A percentile compares a stretch with the other conserved stretches of the same genome.
phyloP scores from a whole-genome alignment of 1,140 invertebrate genomes.

The Drosophila novamexicana region DNA sequence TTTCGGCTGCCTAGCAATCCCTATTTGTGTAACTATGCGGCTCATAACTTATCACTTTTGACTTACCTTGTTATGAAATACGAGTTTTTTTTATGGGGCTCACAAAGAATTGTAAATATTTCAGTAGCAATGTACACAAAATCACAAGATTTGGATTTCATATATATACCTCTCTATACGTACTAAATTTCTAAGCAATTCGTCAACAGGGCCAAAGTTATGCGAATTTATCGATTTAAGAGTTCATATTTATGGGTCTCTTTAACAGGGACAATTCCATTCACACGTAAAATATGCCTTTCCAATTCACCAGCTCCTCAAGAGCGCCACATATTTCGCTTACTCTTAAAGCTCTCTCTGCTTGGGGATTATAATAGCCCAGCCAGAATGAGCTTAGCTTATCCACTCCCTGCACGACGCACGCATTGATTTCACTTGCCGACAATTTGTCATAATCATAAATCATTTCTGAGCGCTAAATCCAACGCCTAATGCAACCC shows the following conservation, averaged over 20 bases:
- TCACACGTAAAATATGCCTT: background rate
- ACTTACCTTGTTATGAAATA: no score
- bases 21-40: no score
- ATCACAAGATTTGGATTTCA: no score
- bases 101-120: no score
- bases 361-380: background rate
- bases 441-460: slow-evolving; percentile 82
- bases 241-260: background rate
- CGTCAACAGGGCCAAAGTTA: no score
- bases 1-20: no score
- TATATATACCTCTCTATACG: no score
- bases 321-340: slow-evolving; percentile 6
- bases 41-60: no score
- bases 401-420: slow-evolving; percentile 7
- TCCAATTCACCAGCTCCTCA: background rate
- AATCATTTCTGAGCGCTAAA: slow-evolving; percentile 82
- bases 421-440: slow-evolving; percentile 61
- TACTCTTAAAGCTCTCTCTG: slow-evolving; percentile 22
- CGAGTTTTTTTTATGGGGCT: no score
- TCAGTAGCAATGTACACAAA: no score
- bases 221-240: background rate
- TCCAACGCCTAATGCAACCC: slow-evolving; percentile 69
- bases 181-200: no score
- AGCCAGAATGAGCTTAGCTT: slow-evolving; percentile 11
- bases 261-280: background rate